phyloP scores from a whole-genome alignment of 2,113 vertebrate genomes.

The Gavia stellata region DNA sequence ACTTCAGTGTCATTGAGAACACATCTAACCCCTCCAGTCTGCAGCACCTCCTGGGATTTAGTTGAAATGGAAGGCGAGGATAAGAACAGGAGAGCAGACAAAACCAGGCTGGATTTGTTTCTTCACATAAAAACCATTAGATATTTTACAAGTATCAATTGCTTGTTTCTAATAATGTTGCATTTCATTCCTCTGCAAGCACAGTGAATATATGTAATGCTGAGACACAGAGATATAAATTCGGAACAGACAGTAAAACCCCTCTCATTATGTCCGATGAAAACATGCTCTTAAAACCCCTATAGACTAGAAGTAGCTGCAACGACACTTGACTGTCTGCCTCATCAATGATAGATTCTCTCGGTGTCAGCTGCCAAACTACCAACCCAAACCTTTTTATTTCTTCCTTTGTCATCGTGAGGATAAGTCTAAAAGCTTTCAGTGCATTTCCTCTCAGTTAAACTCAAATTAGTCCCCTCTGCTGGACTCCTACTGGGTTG shows the following conservation, averaged over 20 bases:
- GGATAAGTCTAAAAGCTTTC: constrained; percentile 59
- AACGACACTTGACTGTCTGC: background rate
- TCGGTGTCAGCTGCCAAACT: constrained; percentile 50
- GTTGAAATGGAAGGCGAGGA: background rate
- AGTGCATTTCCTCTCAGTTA: constrained; percentile 57
- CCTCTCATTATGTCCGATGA: background rate
- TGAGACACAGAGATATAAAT: background rate
- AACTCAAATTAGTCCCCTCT: constrained; percentile 72
- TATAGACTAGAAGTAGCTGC: background rate
- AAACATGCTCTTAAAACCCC: background rate
- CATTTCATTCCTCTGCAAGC: background rate
- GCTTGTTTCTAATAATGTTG: background rate
- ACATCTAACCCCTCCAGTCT: background rate
- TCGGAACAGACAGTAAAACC: background rate
- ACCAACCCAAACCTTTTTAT: constrained; percentile 57
- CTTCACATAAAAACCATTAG: background rate
- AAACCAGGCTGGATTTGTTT: background rate
- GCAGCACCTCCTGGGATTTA: background rate
- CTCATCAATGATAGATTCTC: background rate
- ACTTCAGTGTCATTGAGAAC: background rate
- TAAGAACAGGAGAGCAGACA: background rate
- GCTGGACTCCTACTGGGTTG: constrained; percentile 62
- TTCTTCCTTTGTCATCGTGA: constrained; percentile 47
- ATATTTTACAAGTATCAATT: background rate
- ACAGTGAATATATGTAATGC: background rate